phyloP scores from a whole-genome alignment of 2,113 vertebrate genomes.

The human region DNA sequence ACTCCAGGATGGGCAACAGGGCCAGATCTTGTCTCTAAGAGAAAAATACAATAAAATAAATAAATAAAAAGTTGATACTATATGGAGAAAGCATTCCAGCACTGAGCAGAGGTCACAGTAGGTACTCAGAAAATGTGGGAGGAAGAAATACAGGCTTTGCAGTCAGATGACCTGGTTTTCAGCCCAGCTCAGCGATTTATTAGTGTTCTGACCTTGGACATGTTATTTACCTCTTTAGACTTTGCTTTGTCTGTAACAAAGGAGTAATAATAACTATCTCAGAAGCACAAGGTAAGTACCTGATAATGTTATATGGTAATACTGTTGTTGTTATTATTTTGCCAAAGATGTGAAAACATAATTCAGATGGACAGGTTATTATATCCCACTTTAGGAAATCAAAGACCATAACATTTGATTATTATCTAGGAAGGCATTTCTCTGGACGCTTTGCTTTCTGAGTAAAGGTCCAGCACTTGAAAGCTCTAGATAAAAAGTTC shows the following conservation, averaged over 20 bases:
- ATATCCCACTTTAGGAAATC: slow-evolving; percentile 55
- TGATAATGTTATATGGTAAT: slow-evolving; percentile 2
- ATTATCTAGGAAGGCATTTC: slow-evolving; percentile 20
- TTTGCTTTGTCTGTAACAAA: slow-evolving; percentile 2
- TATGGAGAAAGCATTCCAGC: background rate
- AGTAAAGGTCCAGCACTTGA: background rate
- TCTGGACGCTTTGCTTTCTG: background rate
- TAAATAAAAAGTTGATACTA: background rate
- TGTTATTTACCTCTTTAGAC: slow-evolving; percentile 27
- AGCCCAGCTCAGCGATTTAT: background rate
- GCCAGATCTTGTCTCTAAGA: too few relatives aligned
- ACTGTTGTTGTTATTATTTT: slow-evolving; percentile 40
- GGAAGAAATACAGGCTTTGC: background rate
- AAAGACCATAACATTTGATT: slow-evolving; percentile 37
- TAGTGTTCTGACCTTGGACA: slow-evolving; percentile 18
- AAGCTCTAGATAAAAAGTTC: slow-evolving; percentile 1
- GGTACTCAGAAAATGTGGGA: background rate
- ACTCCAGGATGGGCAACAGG: too few relatives aligned
- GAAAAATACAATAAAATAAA: too few relatives aligned
- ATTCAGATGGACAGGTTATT: slow-evolving; percentile 36
- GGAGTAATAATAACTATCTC: background rate
- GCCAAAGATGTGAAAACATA: background rate
- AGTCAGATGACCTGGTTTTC: background rate
- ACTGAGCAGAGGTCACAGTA: background rate
- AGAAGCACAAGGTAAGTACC: slow-evolving; percentile 3